Percentiles rank a stretch among this genome's conserved stretches.
These are phyloP conservation scores for Ictalurus furcatus DNA, from an alignment of 2,113 vertebrate genomes.

Conservation along the genomic window DNA sequence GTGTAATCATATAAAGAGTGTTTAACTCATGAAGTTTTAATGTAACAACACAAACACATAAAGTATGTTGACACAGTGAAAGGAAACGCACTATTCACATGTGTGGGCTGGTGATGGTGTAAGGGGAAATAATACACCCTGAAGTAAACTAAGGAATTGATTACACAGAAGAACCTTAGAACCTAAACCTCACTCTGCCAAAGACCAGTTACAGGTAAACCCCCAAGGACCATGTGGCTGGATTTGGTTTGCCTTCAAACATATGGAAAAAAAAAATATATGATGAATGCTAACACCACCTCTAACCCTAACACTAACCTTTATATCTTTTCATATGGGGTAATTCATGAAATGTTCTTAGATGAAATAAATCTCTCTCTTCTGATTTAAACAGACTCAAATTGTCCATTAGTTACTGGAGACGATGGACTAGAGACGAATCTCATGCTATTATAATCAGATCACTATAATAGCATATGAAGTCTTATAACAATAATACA, in stretches of 20 bases:
- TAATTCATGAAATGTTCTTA: not conserved
- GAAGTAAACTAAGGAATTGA: not conserved
- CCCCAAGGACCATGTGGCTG: not conserved
- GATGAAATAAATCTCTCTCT: not conserved
- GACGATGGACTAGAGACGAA: not conserved
- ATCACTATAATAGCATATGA: not conserved
- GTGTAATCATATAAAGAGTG: constrained; percentile 60
- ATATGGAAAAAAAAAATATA: not conserved
- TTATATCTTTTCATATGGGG: too few species aligned
- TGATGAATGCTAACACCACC: not conserved
- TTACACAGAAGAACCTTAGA: not conserved
- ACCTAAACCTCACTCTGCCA: not conserved
- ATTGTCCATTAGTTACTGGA: not conserved
- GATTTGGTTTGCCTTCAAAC: not conserved
- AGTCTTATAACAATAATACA: not conserved
- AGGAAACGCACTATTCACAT: not conserved
- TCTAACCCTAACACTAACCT: not conserved
- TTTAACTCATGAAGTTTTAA: not conserved
- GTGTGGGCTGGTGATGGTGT: not conserved
- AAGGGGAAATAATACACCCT: not conserved
- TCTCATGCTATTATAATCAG: not conserved
- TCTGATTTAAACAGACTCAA: not conserved
- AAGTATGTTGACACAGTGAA: not conserved
- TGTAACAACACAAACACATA: not conserved
- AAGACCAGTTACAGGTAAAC: not conserved